phyloP scores from a whole-genome alignment of 53 echinoderm and acorn worm species.

The Echinarachnius parma region DNA sequence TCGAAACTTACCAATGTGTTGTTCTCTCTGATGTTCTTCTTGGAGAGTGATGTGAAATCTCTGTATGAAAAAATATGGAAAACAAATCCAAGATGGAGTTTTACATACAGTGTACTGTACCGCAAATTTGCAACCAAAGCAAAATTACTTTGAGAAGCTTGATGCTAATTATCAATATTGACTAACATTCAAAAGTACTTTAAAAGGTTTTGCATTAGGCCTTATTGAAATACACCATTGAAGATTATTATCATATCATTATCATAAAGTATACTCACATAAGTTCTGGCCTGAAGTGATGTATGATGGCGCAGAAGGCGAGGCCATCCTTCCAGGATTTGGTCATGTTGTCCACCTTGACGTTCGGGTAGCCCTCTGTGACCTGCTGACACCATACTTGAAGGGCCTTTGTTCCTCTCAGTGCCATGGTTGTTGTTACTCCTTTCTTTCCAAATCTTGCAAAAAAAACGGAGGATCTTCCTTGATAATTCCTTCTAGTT shows the following conservation, averaged over 20 bases:
- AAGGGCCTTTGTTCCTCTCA: constrained; percentile 90
- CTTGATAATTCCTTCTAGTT: too few species aligned
- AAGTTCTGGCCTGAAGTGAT: constrained; percentile 87
- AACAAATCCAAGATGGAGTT: neutral
- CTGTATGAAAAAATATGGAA: constrained; percentile 49
- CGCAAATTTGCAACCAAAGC: neutral
- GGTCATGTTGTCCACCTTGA: constrained; percentile 88
- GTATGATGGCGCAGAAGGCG: constrained; percentile 96
- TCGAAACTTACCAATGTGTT: constrained; percentile 92
- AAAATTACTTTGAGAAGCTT: too few species aligned
- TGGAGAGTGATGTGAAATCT: constrained; percentile 80
- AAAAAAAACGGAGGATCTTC: too few species aligned
- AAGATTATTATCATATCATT: too few species aligned
- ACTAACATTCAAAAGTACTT: too few species aligned
- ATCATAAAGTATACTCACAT: constrained; percentile 97
- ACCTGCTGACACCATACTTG: constrained; percentile 77
- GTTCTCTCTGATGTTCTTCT: constrained; percentile 85
- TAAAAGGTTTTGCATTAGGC: too few species aligned
- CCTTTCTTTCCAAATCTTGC: too few species aligned
- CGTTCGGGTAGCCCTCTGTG: constrained; percentile 86
- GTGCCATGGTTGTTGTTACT: too few species aligned
- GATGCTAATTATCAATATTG: too few species aligned
- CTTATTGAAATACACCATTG: too few species aligned
- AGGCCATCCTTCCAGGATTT: constrained; percentile 94
- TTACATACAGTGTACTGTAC: neutral